Base-by-base conservation (phyloP, 1,140 invertebrate genomes). In the Pinna nobilis region DNA sequence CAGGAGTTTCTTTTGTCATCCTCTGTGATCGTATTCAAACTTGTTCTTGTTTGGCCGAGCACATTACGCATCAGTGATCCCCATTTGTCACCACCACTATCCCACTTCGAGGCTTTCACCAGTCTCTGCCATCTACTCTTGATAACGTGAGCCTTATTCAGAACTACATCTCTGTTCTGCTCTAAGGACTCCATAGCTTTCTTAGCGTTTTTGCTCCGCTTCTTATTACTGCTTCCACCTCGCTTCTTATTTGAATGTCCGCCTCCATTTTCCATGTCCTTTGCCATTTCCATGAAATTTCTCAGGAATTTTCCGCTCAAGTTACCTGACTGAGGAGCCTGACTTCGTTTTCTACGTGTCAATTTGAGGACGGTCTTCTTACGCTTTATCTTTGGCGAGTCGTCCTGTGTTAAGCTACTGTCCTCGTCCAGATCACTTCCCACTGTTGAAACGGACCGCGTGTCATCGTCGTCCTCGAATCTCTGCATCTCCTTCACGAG, bases 401-500 rank as follows among this genome's bases (percentile, higher is more conserved):
- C 81, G 47, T 86, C 82, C 49, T 79, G 75, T 44, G 80, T 83
- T 1, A 82, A 70, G 59, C 81, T 84, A 49, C 81, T 83, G 30
- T 84, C 84, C n/a, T 80, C 78, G 25, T 76, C 53, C 28, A 70
- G 53, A 64, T 79, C 79, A 32, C 71, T 76, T 0, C 71, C 74
- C 25, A 76, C 77, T 13, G 84, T 82, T 2, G 81, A 81, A 15
- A 83, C 79, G 6, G 82, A 84, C 61, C 78, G 70, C 5, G 78
- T 78, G 33, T 86, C 84, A 44, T 86, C 84, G 28, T 86, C 84
- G 53, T 86, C 84, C 18, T 78, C 76, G 55, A 82, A 81, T 28
- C 72, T 80, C 55, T 83, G 81, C 82, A 86, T 82, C 60, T 84
- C 76, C 59, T 79, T 77, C 3, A 83, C 84, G 18, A 86, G 68